Evolutionary conservation across 2,888 invertebrate genomes (phyloP).

Genomic region (Strigamia crassipes): DNA sequence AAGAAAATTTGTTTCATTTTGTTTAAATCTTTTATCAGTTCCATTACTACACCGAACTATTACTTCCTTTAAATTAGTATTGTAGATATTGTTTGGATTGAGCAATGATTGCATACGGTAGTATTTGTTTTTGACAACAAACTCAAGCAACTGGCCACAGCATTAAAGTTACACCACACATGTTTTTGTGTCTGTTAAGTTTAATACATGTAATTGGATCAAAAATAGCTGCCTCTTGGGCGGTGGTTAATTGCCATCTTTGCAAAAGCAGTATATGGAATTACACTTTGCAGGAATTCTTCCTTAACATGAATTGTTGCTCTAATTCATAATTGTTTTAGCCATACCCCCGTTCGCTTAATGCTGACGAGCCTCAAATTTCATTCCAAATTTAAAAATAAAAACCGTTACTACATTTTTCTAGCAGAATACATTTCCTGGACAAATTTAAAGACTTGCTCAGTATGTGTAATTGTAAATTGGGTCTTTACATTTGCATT

Average conservation of each 20-base stretch:
- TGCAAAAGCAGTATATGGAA: background rate
- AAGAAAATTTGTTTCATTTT: background rate
- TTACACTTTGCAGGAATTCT: background rate
- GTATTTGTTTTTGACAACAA: background rate
- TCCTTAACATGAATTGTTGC: background rate
- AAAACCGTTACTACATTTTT: background rate
- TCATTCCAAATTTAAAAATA: background rate
- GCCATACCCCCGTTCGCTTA: background rate
- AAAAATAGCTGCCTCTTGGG: background rate
- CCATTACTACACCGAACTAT: background rate
- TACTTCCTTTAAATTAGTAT: no score
- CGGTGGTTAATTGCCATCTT: background rate
- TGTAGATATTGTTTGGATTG: background rate
- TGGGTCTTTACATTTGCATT: conserved; percentile 34
- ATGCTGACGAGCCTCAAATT: conserved; percentile 7
- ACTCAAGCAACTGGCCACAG: background rate
- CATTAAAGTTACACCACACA: background rate
- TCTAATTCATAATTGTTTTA: conserved; percentile 16
- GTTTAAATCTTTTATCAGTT: background rate
- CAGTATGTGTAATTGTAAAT: conserved; percentile 20
- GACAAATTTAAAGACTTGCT: background rate
- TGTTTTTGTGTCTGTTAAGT: background rate
- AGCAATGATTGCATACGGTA: background rate
- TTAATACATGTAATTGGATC: conserved; percentile 6
- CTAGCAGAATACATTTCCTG: background rate